These are phyloP conservation scores for Egretta garzetta DNA, from an alignment of 2,113 vertebrate species.

Conservation along the genomic window DNA sequence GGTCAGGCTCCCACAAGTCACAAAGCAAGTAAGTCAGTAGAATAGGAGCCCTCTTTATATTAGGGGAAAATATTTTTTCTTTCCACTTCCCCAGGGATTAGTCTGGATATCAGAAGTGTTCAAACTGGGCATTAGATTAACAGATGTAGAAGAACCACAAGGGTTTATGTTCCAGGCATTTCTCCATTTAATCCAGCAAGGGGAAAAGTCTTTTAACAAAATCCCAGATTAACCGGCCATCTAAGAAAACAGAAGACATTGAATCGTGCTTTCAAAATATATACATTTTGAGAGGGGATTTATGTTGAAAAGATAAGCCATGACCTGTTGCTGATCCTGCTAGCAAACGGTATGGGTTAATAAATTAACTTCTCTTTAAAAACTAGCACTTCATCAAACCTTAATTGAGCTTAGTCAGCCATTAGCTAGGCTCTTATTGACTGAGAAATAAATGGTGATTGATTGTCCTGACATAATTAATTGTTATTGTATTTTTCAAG, in stretches of 20 bases:
- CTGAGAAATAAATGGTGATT: conserved; percentile 23
- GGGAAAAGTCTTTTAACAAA: not conserved
- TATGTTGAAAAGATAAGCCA: not conserved
- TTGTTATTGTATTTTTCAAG: conserved; percentile 4
- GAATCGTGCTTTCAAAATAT: not conserved
- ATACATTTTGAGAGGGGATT: not conserved
- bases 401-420: conserved; percentile 34
- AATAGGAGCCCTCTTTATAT: not conserved
- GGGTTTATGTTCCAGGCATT: not conserved
- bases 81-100: not conserved
- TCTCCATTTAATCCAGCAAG: not conserved
- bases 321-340: not conserved
- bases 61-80: not conserved
- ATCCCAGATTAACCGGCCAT: not conserved
- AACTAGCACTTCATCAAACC: not conserved
- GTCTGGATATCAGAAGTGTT: not conserved
- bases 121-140: not conserved
- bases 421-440: conserved; percentile 7
- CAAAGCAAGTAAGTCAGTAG: not conserved
- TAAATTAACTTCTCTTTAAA: conserved; percentile 36
- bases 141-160: not conserved
- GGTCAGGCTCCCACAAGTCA: not conserved
- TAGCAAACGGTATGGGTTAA: not conserved
- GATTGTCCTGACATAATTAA: not conserved
- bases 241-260: not conserved